Evolutionary conservation across 2,797 vertebrate species (phyloP).

Genomic region (Chiroxiphia lanceolata): DNA sequence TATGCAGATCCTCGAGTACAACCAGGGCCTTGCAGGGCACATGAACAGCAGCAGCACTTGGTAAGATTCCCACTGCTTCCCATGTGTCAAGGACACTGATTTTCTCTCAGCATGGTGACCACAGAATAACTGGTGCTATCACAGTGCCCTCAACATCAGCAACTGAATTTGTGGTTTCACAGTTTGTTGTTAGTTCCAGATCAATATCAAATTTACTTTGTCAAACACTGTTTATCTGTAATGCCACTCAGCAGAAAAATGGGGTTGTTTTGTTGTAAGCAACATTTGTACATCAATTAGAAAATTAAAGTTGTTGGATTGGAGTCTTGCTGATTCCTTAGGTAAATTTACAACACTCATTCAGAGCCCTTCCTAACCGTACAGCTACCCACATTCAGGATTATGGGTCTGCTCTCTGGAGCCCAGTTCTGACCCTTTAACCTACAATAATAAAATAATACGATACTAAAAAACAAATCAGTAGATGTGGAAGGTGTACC

Average conservation of each 20-base stretch:
- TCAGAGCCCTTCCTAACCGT: background rate
- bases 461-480: background rate
- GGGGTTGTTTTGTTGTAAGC: background rate
- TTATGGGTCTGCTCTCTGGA: background rate
- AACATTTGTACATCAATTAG: background rate
- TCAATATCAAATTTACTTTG: background rate
- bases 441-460: background rate
- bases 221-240: background rate
- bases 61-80: conserved; percentile 15
- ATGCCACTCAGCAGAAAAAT: background rate
- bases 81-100: background rate
- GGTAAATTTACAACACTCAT: background rate
- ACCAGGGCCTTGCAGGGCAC: background rate
- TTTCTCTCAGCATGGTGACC: background rate
- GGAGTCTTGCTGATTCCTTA: background rate
- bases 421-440: background rate
- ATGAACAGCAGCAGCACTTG: background rate
- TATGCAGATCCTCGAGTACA: background rate
- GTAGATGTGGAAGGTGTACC: background rate
- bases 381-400: background rate
- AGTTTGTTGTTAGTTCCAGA: background rate
- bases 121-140: background rate
- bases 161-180: background rate
- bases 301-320: background rate
- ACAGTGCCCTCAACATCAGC: background rate